Evolutionary conservation across 2,113 vertebrate species (phyloP).

Genomic region (Turdus rufiventris): DNA sequence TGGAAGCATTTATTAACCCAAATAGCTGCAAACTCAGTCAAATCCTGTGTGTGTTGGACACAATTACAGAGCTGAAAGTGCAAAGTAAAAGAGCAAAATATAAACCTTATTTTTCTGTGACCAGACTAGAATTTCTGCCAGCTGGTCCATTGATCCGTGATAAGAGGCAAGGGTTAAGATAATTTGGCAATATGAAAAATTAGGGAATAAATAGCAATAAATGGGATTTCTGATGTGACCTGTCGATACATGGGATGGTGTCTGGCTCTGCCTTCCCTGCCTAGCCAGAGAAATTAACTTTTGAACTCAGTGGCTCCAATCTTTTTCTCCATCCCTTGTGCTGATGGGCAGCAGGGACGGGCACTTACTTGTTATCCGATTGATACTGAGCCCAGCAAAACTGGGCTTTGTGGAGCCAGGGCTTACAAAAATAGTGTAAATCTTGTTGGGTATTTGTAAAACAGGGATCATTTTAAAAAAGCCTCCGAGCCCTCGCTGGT

Average conservation of each 20-base stretch:
- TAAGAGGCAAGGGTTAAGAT: slow-evolving; percentile 9
- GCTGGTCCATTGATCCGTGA: not conserved
- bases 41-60: not conserved
- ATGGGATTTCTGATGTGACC: not conserved
- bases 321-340: not conserved
- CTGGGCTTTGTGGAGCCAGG: not conserved
- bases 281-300: not conserved
- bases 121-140: not conserved
- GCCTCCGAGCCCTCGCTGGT: not conserved
- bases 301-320: not conserved
- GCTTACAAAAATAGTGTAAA: not conserved
- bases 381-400: not conserved
- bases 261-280: not conserved
- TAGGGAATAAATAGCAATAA: not conserved
- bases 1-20: slow-evolving; percentile 17
- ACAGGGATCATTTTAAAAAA: not conserved
- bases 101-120: not conserved
- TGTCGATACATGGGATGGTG: not conserved
- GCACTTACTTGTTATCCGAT: not conserved
- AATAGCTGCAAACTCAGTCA: slow-evolving; percentile 24
- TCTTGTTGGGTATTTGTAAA: not conserved
- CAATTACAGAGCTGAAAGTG: not conserved
- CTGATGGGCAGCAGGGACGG: not conserved
- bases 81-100: not conserved
- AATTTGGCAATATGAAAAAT: not conserved